Percentiles rank a stretch among this genome's conserved stretches.
Conservation (phyloP, 2,797 vertebrate genomes). For the Mus caroli region DNA sequence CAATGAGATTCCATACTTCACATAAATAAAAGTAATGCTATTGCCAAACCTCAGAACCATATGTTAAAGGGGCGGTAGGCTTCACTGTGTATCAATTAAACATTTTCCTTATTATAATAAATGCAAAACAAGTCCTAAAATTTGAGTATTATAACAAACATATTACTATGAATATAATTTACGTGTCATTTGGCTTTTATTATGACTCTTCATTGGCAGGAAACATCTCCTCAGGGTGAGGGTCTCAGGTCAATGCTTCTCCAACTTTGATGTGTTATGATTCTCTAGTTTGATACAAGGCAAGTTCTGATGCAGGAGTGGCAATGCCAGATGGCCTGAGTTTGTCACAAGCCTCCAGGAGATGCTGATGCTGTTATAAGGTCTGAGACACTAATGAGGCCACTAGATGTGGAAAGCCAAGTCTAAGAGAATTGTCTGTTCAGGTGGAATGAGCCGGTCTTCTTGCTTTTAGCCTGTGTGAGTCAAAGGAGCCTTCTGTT, state of each 20-base stretch:
- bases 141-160: background rate
- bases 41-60: constrained; percentile 27
- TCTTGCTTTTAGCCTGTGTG: background rate
- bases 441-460: background rate
- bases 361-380: background rate
- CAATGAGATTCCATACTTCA: background rate
- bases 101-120: constrained; percentile 30
- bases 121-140: background rate
- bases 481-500: background rate
- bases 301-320: background rate
- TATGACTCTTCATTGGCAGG: constrained; percentile 24
- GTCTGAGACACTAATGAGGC: background rate
- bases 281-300: constrained; percentile 32
- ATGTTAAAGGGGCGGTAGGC: background rate
- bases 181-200: constrained; percentile 34
- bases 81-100: background rate
- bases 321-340: background rate
- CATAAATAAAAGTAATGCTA: background rate
- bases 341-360: background rate
- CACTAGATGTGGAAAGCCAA: background rate
- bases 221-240: background rate
- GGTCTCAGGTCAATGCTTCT: background rate
- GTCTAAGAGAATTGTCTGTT: background rate
- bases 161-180: background rate
- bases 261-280: background rate